Conservation (phyloP, 2,888 invertebrate species). For the Caenorhabditis parvicauda region DNA sequence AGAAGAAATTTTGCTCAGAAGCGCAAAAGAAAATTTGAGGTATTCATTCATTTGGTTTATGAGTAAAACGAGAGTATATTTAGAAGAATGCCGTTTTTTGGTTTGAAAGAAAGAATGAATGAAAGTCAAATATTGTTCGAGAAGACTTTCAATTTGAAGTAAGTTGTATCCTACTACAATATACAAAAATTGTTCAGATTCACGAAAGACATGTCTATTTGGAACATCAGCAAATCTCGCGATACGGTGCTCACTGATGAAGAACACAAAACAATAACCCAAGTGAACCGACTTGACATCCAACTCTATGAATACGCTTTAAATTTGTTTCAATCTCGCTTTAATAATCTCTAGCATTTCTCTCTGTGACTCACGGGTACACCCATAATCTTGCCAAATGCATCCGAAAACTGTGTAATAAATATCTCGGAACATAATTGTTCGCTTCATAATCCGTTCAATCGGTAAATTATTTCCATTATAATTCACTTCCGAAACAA, state of each 20-base stretch:
- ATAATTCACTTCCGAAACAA: no score
- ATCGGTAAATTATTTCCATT: no score
- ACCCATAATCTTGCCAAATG: no score
- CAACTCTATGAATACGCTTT: slow-evolving; percentile 90
- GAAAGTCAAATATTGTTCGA: slow-evolving; percentile 74
- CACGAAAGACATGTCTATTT: slow-evolving; percentile 45
- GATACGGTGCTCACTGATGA: slow-evolving; percentile 77
- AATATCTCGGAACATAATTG: no score
- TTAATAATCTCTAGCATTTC: slow-evolving; percentile 63
- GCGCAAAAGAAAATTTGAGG: slow-evolving; percentile 75
- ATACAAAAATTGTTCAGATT: slow-evolving; percentile 68
- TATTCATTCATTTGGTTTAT: not conserved
- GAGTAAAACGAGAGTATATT: no score
- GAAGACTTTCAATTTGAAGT: slow-evolving; percentile 80
- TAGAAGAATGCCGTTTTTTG: slow-evolving; percentile 87
- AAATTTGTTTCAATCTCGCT: slow-evolving; percentile 77
- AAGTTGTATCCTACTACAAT: slow-evolving; percentile 4
- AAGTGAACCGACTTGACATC: slow-evolving; percentile 83
- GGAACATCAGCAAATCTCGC: slow-evolving; percentile 74
- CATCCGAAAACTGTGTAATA: no score
- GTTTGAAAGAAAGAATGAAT: slow-evolving; percentile 89
- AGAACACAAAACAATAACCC: slow-evolving; percentile 70
- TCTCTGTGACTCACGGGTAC: no score
- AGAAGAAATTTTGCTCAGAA: slow-evolving; percentile 77
- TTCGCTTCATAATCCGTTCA: no score